Evolutionary conservation across 2,113 vertebrate species (phyloP).

Genomic region (Marmota monax): DNA sequence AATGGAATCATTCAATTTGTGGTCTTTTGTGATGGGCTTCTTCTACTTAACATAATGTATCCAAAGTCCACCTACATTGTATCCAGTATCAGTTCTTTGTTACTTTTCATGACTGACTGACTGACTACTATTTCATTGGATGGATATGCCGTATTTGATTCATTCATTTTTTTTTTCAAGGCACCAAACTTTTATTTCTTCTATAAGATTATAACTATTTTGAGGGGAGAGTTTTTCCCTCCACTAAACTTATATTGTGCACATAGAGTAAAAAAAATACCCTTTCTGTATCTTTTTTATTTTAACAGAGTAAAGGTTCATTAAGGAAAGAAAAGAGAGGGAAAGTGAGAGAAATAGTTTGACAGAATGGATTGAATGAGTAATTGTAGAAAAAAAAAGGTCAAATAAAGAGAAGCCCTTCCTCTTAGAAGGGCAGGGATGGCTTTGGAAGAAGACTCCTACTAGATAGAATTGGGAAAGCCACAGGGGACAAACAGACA

Average conservation of each 20-base stretch:
- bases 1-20: not conserved
- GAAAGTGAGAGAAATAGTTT: not conserved
- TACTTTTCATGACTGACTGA: constrained; percentile 8
- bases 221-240: not conserved
- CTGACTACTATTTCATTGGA: not conserved
- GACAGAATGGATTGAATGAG: not conserved
- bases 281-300: not conserved
- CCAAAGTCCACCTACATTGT: not conserved
- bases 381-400: not conserved
- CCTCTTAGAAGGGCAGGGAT: accelerated
- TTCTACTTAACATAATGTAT: not conserved
- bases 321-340: not conserved
- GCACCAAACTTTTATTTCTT: not conserved
- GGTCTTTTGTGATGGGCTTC: not conserved
- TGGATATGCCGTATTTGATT: not conserved
- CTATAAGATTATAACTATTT: not conserved
- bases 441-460: no score
- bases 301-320: constrained; percentile 7
- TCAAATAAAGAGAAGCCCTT: not conserved
- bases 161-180: not conserved
- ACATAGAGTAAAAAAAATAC: not conserved
- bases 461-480: not conserved
- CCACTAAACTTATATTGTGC: not conserved
- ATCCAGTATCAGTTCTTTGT: not conserved
- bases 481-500: not conserved